A percentile compares a stretch with the other conserved stretches of the same genome.
These are phyloP conservation scores for Syngnathus acus DNA, from an alignment of 2,797 vertebrate genomes.

Conservation along the genomic window DNA sequence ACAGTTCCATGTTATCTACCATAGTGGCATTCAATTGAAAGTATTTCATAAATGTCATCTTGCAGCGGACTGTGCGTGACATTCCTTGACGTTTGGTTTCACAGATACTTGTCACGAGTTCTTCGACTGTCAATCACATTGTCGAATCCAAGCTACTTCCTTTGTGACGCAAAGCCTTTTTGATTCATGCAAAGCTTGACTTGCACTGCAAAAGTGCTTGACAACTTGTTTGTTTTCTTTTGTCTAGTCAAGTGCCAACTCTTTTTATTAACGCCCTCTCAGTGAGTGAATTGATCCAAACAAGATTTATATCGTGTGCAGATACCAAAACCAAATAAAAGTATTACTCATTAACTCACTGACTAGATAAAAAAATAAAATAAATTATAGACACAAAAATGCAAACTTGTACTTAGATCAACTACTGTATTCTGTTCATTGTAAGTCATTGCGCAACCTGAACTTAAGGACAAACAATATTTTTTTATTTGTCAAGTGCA, in stretches of 20 bases:
- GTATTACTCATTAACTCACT: background rate
- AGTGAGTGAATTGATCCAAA: background rate
- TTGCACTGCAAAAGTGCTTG: background rate
- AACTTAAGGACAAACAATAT: background rate
- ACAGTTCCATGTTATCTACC: slow-evolving; percentile 18
- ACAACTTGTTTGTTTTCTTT: background rate
- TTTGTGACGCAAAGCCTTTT: background rate
- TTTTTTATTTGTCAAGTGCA: background rate
- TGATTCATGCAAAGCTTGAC: background rate
- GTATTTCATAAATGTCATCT: slow-evolving; percentile 20
- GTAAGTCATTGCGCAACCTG: background rate
- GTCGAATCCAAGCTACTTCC: background rate
- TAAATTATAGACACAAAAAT: background rate
- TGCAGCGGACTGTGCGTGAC: background rate
- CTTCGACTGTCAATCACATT: slow-evolving; percentile 22
- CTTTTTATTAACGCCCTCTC: background rate
- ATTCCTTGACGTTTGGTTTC: slow-evolving; percentile 40
- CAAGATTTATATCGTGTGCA: too few relatives aligned
- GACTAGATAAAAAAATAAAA: background rate
- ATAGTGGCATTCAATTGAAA: slow-evolving; percentile 12
- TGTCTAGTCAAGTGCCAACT: background rate
- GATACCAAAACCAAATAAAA: background rate
- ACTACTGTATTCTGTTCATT: too few relatives aligned
- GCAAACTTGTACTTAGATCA: background rate
- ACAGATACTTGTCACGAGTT: slow-evolving; percentile 29